Base-by-base conservation (phyloP, 2,888 invertebrate genomes). In the Leptarthrus brevirostris region DNA sequence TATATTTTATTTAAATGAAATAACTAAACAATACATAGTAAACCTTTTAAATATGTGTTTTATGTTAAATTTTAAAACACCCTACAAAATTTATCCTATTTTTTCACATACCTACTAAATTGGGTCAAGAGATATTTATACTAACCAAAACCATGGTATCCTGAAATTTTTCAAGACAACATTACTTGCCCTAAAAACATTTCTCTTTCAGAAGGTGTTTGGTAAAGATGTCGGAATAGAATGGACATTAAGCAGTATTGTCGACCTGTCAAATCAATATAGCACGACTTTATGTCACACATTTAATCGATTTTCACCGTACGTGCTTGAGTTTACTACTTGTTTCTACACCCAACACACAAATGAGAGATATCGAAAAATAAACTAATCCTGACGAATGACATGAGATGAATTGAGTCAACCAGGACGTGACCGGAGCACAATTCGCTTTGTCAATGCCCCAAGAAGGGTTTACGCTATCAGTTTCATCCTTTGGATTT, bases 401-500 rank as follows among this genome's bases (percentile, higher is more conserved):
- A 14, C 16, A 26, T 12, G 30, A 16, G 56, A 30, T 56, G 24
- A 56, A 56, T 34, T 30, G n/a, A 56, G 56, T 56, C 24, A 56
- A 56, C 12, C 26, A 30, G 16, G 16, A 56, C 56, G 56, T 56
- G 56, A 56, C 34, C 30, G 2, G 26, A 30, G 30, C 30, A 56
- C 56, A 56, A 56, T 56, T 56, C 56, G 30, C 56, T 56, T 56
- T 56, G 26, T 56, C 30, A 56, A 10, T 56, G 24, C n/a, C 56
- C 30, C 16, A 30, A 16, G 6, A 30, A 5, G 16, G 56, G 56
- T 56, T 56, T 56, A 56, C 8, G 56, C 56, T 56, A 56, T 56
- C 56, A 56, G 56, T 30, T 22, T 56, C 30, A 8, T 56, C 30
- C 16, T 30, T 30, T 16, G 14, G 26, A 2, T 30, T 30, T 4